Percentiles rank a stretch among this genome's conserved stretches.
These are phyloP conservation scores for Melikaiella ostensackeni DNA, from an alignment of 2,888 invertebrate species.

Conservation along the genomic window DNA sequence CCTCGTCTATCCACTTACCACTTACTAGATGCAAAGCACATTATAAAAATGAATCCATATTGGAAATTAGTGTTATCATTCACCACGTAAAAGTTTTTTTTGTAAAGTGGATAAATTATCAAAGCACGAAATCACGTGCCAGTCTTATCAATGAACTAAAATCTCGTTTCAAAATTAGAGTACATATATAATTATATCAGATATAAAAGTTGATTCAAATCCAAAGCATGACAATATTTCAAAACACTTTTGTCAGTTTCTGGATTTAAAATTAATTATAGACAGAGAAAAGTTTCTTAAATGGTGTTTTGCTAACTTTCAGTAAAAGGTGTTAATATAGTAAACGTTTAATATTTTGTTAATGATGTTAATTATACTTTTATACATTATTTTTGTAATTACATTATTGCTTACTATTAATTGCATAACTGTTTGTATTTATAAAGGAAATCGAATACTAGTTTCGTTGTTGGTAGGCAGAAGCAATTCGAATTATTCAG, in stretches of 20 bases:
- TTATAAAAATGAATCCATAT: not conserved
- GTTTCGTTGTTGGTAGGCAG: not conserved
- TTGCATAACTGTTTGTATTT: not conserved
- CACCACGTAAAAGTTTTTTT: not conserved
- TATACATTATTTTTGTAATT: not conserved
- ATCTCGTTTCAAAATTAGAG: not conserved
- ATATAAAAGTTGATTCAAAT: not conserved
- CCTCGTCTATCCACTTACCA: not conserved
- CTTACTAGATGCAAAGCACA: not conserved
- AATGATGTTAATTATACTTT: not conserved
- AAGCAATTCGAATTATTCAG: not conserved
- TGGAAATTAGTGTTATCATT: not conserved
- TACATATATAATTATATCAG: not conserved
- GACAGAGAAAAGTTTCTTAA: not conserved
- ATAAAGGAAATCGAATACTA: not conserved
- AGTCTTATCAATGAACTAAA: not conserved
- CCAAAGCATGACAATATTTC: not conserved
- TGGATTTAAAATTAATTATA: not conserved
- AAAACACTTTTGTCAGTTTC: not conserved
- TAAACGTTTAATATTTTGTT: not conserved
- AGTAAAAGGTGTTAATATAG: not conserved
- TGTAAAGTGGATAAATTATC: not conserved
- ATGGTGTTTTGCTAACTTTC: slow-evolving; percentile 5
- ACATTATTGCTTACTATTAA: not conserved
- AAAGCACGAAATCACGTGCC: not conserved